These are phyloP conservation scores for Muntiacus muntjak DNA, from an alignment of 2,113 vertebrate genomes.

Conservation along the genomic window DNA sequence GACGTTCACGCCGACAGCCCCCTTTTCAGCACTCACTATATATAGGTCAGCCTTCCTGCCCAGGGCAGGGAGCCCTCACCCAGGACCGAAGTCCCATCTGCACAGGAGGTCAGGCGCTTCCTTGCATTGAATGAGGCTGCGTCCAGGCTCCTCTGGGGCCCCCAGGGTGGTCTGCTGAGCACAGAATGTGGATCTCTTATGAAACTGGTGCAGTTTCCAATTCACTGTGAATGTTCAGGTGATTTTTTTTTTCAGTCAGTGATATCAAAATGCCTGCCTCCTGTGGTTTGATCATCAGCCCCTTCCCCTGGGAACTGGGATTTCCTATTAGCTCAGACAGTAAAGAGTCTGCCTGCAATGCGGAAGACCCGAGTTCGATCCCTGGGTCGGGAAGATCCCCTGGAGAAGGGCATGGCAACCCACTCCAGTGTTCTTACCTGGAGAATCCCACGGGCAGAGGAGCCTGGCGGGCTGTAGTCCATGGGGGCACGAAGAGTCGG, in stretches of 20 bases:
- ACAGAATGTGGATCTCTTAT: not conserved
- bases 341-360: not conserved
- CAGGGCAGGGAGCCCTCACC: not conserved
- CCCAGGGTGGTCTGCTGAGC: not conserved
- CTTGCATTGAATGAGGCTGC: not conserved
- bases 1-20: not conserved
- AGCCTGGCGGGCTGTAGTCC: fast-evolving
- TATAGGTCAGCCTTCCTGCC: not conserved
- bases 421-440: not conserved
- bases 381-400: not conserved
- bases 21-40: not conserved
- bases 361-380: fast-evolving
- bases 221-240: not conserved
- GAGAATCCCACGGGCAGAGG: not conserved
- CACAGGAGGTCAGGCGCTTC: fast-evolving
- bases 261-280: no score
- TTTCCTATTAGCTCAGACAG: not conserved
- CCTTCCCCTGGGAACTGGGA: not conserved
- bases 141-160: not conserved
- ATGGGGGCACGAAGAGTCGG: not conserved
- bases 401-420: not conserved
- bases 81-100: not conserved
- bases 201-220: not conserved
- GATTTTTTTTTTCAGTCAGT: not conserved
- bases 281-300: not conserved